Evolutionary conservation across 2,888 invertebrate genomes (phyloP).

Genomic region (Stegophylla sp.): DNA sequence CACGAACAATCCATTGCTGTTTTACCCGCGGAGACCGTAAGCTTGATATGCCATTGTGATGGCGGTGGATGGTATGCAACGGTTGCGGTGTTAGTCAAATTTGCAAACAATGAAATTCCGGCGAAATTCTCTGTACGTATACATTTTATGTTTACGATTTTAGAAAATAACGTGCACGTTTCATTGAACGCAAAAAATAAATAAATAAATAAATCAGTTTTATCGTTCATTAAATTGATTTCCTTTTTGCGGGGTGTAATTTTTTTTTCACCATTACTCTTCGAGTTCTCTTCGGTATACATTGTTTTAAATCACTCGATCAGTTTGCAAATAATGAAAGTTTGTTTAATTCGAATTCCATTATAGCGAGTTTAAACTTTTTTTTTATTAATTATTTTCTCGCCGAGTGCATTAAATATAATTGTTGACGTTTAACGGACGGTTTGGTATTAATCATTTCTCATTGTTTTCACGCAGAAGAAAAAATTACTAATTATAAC

Average conservation of each 20-base stretch:
- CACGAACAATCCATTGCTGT: conserved; percentile 28
- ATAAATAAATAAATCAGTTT: conserved; percentile 1
- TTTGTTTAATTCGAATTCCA: no score
- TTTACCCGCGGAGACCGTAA: conserved; percentile 31
- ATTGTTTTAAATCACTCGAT: no score
- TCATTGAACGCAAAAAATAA: background rate
- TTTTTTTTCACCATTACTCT: background rate
- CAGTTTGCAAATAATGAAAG: no score
- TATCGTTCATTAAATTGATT: conserved; percentile 3
- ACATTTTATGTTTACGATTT: background rate
- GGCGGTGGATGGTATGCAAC: conserved; percentile 14
- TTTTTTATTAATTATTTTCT: no score
- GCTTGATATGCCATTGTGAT: conserved; percentile 30
- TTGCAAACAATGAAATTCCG: conserved; percentile 51
- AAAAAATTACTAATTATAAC: no score
- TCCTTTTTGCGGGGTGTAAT: background rate
- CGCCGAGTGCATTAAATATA: no score
- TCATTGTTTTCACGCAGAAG: no score
- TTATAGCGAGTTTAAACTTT: no score
- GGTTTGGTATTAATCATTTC: no score
- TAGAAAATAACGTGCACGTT: background rate
- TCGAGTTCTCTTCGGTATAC: background rate
- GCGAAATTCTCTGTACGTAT: conserved; percentile 4
- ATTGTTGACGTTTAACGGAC: no score
- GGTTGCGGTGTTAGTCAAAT: conserved; percentile 42